Conservation (phyloP, 1,140 invertebrate species). For the Drosophila biarmipes region DNA sequence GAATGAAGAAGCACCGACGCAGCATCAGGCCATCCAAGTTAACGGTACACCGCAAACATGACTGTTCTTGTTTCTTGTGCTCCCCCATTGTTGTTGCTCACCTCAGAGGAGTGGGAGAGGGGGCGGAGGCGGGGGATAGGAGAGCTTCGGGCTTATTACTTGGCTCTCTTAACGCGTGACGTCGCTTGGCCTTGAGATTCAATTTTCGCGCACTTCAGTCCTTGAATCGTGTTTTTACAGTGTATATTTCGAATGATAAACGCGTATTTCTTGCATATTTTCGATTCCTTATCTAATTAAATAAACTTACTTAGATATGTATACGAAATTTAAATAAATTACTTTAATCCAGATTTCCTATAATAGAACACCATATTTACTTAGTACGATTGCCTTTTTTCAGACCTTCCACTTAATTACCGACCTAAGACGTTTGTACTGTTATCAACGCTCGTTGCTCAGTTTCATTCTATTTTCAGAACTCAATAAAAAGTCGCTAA, state of each 20-base stretch:
- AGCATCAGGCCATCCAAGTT: conserved; percentile 56
- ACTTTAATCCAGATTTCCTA: background rate
- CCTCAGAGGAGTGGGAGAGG: conserved; percentile 20
- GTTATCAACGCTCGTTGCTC: conserved; percentile 17
- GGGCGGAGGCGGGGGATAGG: background rate
- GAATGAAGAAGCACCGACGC: conserved; percentile 21
- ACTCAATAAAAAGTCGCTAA: conserved; percentile 29
- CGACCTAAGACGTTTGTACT: conserved; percentile 15
- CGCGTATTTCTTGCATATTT: no score
- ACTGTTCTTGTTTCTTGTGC: conserved; percentile 26
- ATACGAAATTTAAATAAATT: background rate
- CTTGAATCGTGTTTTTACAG: conserved; percentile 28
- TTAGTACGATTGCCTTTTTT: conserved; percentile 6
- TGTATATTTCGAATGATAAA: background rate
- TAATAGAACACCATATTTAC: background rate
- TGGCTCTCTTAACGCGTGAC: conserved; percentile 43
- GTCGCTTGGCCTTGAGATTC: conserved; percentile 47
- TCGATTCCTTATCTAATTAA: background rate
- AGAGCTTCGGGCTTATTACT: conserved; percentile 40
- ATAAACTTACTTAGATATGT: background rate
- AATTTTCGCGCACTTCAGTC: conserved; percentile 30
- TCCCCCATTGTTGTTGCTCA: conserved; percentile 25
- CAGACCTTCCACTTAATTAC: conserved; percentile 31
- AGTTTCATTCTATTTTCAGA: conserved; percentile 6
- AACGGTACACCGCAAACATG: conserved; percentile 55